Percentiles rank a stretch among this genome's conserved stretches.
Evolutionary conservation across 2,888 invertebrate species (phyloP).

Genomic region (Apodemia duryi): DNA sequence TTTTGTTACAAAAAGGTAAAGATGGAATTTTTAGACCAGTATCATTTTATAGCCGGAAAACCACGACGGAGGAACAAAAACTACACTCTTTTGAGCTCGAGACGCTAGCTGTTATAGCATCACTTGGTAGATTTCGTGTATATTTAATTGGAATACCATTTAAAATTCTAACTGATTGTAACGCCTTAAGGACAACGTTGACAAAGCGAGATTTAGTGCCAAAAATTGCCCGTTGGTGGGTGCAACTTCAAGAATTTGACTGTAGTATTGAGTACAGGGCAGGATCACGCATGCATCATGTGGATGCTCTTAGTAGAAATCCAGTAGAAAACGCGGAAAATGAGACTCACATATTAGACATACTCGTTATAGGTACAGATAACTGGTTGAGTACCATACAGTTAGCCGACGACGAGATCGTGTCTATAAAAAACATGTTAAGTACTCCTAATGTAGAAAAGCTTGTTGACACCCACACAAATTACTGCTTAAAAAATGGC

Average conservation of each 20-base stretch:
- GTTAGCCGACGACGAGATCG: conserved; percentile 22
- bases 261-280: neutral
- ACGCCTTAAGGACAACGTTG: too few relatives aligned
- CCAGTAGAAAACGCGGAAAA: neutral
- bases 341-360: neutral
- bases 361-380: neutral
- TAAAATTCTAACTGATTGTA: neutral
- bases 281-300: conserved; percentile 10
- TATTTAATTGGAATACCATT: conserved; percentile 1
- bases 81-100: too few relatives aligned
- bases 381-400: conserved; percentile 20
- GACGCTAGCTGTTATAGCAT: neutral
- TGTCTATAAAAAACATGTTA: conserved; percentile 19
- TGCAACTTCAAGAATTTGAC: conserved; percentile 5
- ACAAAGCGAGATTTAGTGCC: too few relatives aligned
- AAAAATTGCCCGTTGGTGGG: too few relatives aligned
- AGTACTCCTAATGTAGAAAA: conserved; percentile 18
- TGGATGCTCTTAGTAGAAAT: neutral
- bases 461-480: conserved; percentile 23
- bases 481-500: conserved; percentile 29
- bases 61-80: neutral
- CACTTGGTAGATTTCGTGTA: conserved; percentile 5
- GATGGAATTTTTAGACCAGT: neutral
- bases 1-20: conserved; percentile 20
- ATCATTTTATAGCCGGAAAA: conserved; percentile 8